These are phyloP conservation scores for Gisinianus flammeolus DNA, from an alignment of 2,888 invertebrate species.

Conservation along the genomic window DNA sequence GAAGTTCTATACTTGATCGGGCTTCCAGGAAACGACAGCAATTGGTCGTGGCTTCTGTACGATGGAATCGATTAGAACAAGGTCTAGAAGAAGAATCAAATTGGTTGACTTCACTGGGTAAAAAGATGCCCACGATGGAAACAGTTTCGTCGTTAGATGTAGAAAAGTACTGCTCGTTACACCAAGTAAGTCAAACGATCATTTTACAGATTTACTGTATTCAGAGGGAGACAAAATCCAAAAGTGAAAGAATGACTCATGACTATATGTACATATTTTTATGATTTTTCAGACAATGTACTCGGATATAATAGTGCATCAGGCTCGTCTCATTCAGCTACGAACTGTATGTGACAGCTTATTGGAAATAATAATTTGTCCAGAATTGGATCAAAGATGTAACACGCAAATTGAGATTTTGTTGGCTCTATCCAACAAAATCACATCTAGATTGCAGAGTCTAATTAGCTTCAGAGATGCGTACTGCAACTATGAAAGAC, in stretches of 20 bases:
- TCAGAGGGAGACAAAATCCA: no score
- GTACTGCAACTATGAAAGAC: slow-evolving; percentile 70
- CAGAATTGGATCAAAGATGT: slow-evolving; percentile 76
- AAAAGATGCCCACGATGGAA: slow-evolving; percentile 79
- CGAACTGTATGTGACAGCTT: slow-evolving; percentile 75
- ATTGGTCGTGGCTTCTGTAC: slow-evolving; percentile 82
- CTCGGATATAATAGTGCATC: slow-evolving; percentile 79
- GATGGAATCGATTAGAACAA: slow-evolving; percentile 81
- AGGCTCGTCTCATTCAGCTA: slow-evolving; percentile 77
- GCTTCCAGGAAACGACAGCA: slow-evolving; percentile 81
- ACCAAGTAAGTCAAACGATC: slow-evolving; percentile 65
- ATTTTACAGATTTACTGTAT: neutral
- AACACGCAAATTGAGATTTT: slow-evolving; percentile 75
- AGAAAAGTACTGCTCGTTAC: slow-evolving; percentile 81
- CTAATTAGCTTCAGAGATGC: slow-evolving; percentile 69
- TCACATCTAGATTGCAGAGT: slow-evolving; percentile 74
- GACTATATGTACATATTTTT: no score
- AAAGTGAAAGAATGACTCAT: no score
- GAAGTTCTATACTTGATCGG: slow-evolving; percentile 77
- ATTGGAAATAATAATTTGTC: slow-evolving; percentile 76
- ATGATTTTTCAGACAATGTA: slow-evolving; percentile 74
- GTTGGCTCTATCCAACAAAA: slow-evolving; percentile 75
- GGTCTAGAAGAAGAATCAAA: slow-evolving; percentile 81
- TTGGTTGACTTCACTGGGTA: slow-evolving; percentile 83
- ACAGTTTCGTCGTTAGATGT: slow-evolving; percentile 83